Base-by-base conservation (phyloP, 1,140 invertebrate species). In the Globodera rostochiensis region DNA sequence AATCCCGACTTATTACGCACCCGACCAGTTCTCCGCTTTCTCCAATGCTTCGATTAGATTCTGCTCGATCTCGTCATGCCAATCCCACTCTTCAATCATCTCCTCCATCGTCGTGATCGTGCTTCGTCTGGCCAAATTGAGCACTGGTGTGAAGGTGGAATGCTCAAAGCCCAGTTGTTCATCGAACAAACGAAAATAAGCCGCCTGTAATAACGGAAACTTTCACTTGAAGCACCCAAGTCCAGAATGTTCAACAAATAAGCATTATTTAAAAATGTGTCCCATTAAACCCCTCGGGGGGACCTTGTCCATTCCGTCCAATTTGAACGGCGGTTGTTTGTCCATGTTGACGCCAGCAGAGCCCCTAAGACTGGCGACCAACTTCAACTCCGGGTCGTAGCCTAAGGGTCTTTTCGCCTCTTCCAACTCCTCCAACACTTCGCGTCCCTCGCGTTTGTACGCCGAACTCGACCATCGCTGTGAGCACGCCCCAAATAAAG, bases 41-140 rank as follows among this genome's bases (percentile, higher is more conserved):
- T 80, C 53, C 45, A 80, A 50, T 53, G 36, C 71, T 8, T 21
- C 47, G 4, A 50, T 46, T 6, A 80, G 67, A n/a, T 80, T 80
- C 49, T 80, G 46, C 49, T 73, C 79, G 36, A 80, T 80, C 46
- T 73, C n/a, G 57, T 19, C 50, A 15, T 77, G 49, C 79, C 79
- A 80, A 25, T 76, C 79, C 79, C 79, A 80, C n/a, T 25, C 57
- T 11, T 80, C 67, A n/a, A 80, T 80, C 11, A 80, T 45, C 47
- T 25, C 46, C 60, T 80, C 79, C 79, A 80, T 80, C 21, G 79
- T 45, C 46, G 80, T 70, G 19, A 49, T 21, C 6, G 45, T 50
- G 67, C 70, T 74, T 0, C 49, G n/a, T 60, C 79, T 50, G 60
- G 45, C 19, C 21, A 69, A 66, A 76, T 80, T 80, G 25, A 49